phyloP scores from a whole-genome alignment of 2,888 invertebrate species.

The Steinernema scapterisci region DNA sequence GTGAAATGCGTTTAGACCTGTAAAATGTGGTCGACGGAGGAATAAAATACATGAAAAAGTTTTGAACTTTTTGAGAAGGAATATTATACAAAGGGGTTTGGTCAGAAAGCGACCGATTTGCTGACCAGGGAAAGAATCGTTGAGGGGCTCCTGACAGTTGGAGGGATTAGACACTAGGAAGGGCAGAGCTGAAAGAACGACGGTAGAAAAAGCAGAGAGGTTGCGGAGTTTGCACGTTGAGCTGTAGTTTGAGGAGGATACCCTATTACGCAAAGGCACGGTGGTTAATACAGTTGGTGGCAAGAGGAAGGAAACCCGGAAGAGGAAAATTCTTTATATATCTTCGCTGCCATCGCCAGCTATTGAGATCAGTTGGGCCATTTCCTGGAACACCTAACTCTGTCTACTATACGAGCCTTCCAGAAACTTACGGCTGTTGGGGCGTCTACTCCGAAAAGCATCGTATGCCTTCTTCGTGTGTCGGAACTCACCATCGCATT shows the following conservation, averaged over 20 bases:
- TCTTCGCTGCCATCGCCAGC: conserved; percentile 27
- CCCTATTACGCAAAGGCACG: conserved; percentile 23
- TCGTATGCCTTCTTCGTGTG: conserved; percentile 22
- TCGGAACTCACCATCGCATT: conserved; percentile 24
- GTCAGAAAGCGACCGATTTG: conserved; percentile 22
- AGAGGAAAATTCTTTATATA: not conserved
- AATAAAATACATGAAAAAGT: not conserved
- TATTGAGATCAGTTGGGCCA: conserved; percentile 30
- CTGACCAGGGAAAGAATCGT: conserved; percentile 22
- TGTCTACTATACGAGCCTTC: not conserved
- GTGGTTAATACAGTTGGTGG: not conserved
- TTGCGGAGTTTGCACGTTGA: conserved; percentile 28
- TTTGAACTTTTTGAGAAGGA: not conserved
- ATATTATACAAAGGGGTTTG: conserved; percentile 2
- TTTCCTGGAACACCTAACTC: not conserved
- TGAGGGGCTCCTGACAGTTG: conserved; percentile 16
- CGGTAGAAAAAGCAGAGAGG: conserved; percentile 23
- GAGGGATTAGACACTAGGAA: conserved; percentile 7
- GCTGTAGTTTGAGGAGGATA: conserved; percentile 10
- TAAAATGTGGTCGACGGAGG: not conserved
- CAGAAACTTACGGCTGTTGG: conserved; percentile 19
- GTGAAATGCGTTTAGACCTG: conserved; percentile 23
- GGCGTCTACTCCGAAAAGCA: conserved; percentile 21
- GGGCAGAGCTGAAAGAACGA: conserved; percentile 9
- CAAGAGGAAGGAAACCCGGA: conserved; percentile 14